Base-by-base conservation (phyloP, 1,140 invertebrate species). In the Hestina assimilis region DNA sequence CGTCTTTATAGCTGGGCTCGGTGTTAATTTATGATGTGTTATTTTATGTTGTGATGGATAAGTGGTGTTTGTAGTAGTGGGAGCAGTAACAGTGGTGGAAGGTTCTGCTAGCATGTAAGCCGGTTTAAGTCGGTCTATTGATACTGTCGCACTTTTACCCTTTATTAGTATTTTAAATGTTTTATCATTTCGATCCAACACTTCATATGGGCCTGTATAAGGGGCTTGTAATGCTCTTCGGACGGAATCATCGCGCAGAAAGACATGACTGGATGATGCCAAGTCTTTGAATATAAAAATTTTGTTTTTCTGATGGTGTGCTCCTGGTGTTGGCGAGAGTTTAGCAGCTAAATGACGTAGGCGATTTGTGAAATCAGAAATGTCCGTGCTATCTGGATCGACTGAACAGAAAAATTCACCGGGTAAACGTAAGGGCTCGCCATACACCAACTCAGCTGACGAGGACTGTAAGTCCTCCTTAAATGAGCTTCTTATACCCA, bases 281-380 rank as follows among this genome's bases (percentile, higher is more conserved):
- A 63, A 20, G 9, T 59, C 56, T 19, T 64, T 64, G 11, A 33
- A 45, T 2, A 64, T 26, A 31, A 64, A 59, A 6, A 54, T 43
- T 14, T 60, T 60, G 12, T 42, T 6, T 35, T 24, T 57, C 8
- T 3, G 12, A 35, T 65, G 47, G 7, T 43, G 63, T n/a, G 63
- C n/a, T 3, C 57, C 63, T 1, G 63, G 57, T 28, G 19, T 19
- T 4, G 62, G 56, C 26, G 43, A 40, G 2, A 64, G 6, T 17
- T 47, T 53, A 1, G 5, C 14, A 1, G 15, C 35, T 17, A 63
- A 42, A 2, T 14, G 23, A 33, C 43, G 55, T 7, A 63, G n/a
- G 4, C 56, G 46, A 1, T 35, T 24, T 4, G 42, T 31, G 21
- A 56, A 65, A 4, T 57, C 57, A 0, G 53, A 47, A 5, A 57